Evolutionary conservation across 1,140 invertebrate species (phyloP).

Genomic region (Drosophila micromelanica): DNA sequence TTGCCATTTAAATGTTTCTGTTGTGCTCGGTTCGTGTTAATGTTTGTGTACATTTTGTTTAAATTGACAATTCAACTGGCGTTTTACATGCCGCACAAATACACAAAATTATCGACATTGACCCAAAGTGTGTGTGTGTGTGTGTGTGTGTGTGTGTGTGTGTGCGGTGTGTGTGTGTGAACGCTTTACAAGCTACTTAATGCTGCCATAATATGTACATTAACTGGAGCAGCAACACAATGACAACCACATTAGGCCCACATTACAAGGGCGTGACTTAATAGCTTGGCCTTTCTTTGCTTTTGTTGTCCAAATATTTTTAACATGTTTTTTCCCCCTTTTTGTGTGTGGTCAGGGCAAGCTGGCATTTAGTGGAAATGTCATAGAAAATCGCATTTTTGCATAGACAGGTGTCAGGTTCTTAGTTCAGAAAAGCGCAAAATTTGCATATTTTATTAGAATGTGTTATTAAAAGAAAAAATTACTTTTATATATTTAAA

Average conservation of each 20-base stretch:
- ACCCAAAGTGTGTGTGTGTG: slow-evolving; percentile 21
- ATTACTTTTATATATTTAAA: too few species aligned
- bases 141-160: slow-evolving; percentile 39
- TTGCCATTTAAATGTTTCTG: slow-evolving; percentile 34
- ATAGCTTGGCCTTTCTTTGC: slow-evolving; percentile 41
- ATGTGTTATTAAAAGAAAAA: too few species aligned
- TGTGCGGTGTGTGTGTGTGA: slow-evolving; percentile 30
- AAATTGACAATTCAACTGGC: slow-evolving; percentile 79
- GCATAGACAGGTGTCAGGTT: not conserved
- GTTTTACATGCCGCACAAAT: slow-evolving; percentile 55
- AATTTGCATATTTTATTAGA: too few species aligned
- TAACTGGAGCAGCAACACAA: slow-evolving; percentile 63
- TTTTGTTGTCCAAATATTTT: not conserved
- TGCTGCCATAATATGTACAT: slow-evolving; percentile 59
- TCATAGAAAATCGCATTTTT: slow-evolving; percentile 3
- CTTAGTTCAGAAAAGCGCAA: not conserved
- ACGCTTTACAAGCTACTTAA: slow-evolving; percentile 33
- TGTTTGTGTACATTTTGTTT: slow-evolving; percentile 64
- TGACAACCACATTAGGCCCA: slow-evolving; percentile 62
- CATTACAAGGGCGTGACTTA: slow-evolving; percentile 70
- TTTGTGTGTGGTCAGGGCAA: not conserved
- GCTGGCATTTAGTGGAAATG: slow-evolving; percentile 1
- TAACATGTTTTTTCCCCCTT: not conserved
- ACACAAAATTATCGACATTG: slow-evolving; percentile 43
- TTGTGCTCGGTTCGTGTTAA: slow-evolving; percentile 36